Percentiles rank a stretch among this genome's conserved stretches.
These are phyloP conservation scores for Sycobia sp. DNA, from an alignment of 1,140 invertebrate species.

Conservation along the genomic window DNA sequence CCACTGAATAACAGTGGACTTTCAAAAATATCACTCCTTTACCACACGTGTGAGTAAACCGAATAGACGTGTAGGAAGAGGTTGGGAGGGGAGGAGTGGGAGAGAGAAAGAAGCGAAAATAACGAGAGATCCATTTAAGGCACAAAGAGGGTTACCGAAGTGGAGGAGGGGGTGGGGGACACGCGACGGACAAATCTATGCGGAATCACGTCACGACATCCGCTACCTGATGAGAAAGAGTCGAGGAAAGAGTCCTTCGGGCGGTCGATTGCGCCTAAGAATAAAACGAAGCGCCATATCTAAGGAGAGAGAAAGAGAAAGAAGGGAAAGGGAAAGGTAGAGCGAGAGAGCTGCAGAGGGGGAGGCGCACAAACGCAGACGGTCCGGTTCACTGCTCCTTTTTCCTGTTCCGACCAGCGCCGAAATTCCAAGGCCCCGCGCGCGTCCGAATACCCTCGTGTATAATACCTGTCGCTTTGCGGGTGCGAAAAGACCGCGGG, in stretches of 20 bases:
- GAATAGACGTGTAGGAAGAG: too few species aligned
- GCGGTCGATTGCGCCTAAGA: too few species aligned
- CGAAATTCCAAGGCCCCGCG: conserved; percentile 20
- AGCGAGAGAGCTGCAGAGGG: background rate
- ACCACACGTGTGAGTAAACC: too few species aligned
- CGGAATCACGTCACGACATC: conserved; percentile 45
- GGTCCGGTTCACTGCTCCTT: background rate
- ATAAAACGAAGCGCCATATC: conserved; percentile 1
- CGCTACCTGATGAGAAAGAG: conserved; percentile 44
- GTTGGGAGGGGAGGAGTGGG: too few species aligned
- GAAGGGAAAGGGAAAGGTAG: background rate
- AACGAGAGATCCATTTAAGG: too few species aligned
- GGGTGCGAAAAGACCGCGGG: background rate
- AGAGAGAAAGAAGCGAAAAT: too few species aligned
- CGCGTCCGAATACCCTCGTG: too few species aligned
- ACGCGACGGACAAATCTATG: conserved; percentile 49
- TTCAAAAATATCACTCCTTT: too few species aligned
- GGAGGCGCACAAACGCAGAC: background rate
- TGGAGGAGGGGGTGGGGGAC: too few species aligned
- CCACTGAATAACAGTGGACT: too few species aligned
- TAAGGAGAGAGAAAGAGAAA: conserved; percentile 29
- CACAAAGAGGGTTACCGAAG: too few species aligned
- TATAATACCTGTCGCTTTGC: background rate
- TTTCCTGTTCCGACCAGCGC: background rate
- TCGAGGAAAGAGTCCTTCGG: too few species aligned